Conservation (phyloP, 1,140 invertebrate genomes). For the Dendroctonus valens region DNA sequence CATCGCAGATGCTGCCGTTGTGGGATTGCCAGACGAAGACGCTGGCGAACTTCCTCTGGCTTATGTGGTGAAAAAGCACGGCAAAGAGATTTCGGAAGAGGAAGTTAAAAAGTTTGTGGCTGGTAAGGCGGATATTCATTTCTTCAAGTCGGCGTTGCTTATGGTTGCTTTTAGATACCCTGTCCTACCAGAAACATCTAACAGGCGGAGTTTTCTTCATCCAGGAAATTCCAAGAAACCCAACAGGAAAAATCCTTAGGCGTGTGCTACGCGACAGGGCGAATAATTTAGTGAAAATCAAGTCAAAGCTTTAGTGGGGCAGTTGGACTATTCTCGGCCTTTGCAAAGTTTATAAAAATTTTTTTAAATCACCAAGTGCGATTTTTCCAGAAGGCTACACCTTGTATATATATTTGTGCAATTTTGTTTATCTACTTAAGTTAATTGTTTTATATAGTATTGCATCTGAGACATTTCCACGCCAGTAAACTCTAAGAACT, state of each 20-base stretch:
- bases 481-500: too few relatives aligned
- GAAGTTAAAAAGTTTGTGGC: slow-evolving; percentile 50
- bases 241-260: slow-evolving; percentile 52
- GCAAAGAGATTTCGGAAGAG: slow-evolving; percentile 42
- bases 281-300: slow-evolving; percentile 31
- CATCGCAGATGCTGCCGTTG: slow-evolving; percentile 71
- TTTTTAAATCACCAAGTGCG: too few relatives aligned
- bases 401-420: too few relatives aligned
- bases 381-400: too few relatives aligned
- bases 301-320: slow-evolving; percentile 34
- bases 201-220: slow-evolving; percentile 65
- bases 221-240: slow-evolving; percentile 63
- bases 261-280: slow-evolving; percentile 49
- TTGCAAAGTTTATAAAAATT: too few relatives aligned
- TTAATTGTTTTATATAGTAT: too few relatives aligned
- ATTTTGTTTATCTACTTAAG: too few relatives aligned
- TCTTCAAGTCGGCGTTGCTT: neutral
- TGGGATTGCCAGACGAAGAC: slow-evolving; percentile 66
- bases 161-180: slow-evolving; percentile 36
- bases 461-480: too few relatives aligned
- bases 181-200: slow-evolving; percentile 52
- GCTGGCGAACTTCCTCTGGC: slow-evolving; percentile 68
- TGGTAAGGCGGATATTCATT: slow-evolving; percentile 28
- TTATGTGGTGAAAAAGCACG: slow-evolving; percentile 60
- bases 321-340: too few relatives aligned